These are phyloP conservation scores for Protobothrops mucrosquamatus DNA, from an alignment of 2,113 vertebrate genomes.

Conservation along the genomic window DNA sequence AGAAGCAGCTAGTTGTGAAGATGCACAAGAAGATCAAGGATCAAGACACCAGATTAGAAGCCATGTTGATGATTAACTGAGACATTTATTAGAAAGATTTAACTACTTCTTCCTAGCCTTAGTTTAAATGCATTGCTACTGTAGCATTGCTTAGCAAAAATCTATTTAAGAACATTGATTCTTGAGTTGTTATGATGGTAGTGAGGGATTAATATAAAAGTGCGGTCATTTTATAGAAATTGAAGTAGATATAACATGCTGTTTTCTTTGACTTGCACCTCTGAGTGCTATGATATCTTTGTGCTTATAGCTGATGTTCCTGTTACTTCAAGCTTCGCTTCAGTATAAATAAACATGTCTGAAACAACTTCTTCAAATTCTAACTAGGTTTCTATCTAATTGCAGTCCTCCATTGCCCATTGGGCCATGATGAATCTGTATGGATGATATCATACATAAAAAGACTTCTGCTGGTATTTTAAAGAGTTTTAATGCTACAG, in stretches of 20 bases:
- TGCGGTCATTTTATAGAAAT: background rate
- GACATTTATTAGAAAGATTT: background rate
- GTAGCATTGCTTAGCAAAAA: conserved; percentile 53
- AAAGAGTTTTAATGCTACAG: background rate
- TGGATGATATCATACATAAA: fast-evolving
- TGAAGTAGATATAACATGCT: background rate
- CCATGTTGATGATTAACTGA: background rate
- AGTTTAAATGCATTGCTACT: conserved; percentile 38
- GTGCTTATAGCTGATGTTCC: background rate
- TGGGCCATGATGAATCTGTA: background rate
- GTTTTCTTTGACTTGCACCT: background rate
- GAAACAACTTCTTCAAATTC: background rate
- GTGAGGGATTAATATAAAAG: conserved; percentile 34
- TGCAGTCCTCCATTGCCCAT: background rate
- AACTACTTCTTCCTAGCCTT: background rate
- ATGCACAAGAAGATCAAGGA: background rate
- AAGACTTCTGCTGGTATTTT: background rate
- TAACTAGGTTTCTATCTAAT: background rate
- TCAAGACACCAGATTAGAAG: background rate
- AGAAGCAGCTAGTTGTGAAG: background rate
- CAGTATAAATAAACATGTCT: conserved; percentile 1
- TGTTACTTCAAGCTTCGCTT: conserved; percentile 33
- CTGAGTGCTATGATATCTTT: conserved; percentile 28
- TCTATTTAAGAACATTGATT: background rate
- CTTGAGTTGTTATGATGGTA: background rate